A percentile compares a stretch with the other conserved stretches of the same genome.
Conservation (phyloP, 2,888 invertebrate species). For the Folsomia candida region DNA sequence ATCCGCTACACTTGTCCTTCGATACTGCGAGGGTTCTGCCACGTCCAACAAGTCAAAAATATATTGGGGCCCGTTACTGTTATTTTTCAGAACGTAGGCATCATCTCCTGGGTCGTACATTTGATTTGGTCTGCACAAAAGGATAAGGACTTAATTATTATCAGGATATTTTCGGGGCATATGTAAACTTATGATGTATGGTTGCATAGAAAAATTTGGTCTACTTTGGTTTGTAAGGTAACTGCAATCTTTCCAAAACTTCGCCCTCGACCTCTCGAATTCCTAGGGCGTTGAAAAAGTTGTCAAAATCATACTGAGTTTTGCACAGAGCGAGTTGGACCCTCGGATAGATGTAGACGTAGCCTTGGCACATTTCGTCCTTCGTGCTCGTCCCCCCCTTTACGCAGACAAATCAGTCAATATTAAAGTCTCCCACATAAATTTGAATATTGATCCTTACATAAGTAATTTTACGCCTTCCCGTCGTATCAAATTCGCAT, state of each 20-base stretch:
- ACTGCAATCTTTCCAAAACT: constrained; percentile 26
- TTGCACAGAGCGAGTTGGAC: constrained; percentile 77
- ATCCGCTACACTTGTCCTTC: constrained; percentile 17
- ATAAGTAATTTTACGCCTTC: constrained; percentile 69
- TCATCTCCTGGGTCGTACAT: constrained; percentile 37
- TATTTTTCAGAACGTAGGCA: constrained; percentile 32
- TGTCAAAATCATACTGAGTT: constrained; percentile 79
- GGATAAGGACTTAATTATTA: too few species aligned
- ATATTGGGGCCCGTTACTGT: constrained; percentile 15
- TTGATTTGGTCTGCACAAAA: constrained; percentile 20
- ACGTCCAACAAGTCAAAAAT: constrained; percentile 31
- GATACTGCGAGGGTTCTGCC: constrained; percentile 9
- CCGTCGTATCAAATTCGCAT: constrained; percentile 74
- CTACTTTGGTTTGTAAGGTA: constrained; percentile 33
- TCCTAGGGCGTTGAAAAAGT: constrained; percentile 78
- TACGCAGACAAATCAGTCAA: not conserved
- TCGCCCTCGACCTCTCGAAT: constrained; percentile 60
- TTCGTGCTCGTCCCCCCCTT: constrained; percentile 75
- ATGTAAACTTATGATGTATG: too few species aligned
- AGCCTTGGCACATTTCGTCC: constrained; percentile 85
- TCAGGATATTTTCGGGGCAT: too few species aligned
- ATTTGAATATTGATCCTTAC: constrained; percentile 6
- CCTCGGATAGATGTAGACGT: constrained; percentile 78
- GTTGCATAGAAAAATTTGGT: too few species aligned
- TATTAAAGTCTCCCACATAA: not conserved